These are phyloP conservation scores for Dufourea novaeangliae DNA, from an alignment of 1,140 invertebrate species.

Conservation along the genomic window DNA sequence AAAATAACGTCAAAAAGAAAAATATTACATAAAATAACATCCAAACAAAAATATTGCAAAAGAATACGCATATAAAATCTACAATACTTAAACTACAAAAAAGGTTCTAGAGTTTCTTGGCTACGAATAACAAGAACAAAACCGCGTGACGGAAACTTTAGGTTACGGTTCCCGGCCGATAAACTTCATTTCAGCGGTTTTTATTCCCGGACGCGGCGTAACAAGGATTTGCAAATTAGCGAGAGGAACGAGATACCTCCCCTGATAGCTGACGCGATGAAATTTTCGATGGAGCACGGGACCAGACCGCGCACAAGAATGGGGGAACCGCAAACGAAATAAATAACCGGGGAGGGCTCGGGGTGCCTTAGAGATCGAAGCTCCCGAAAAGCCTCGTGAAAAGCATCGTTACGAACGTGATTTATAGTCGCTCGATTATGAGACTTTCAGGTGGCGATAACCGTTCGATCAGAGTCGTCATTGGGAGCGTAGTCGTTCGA, in stretches of 20 bases:
- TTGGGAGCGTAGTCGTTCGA: not conserved
- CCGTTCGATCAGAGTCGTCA: constrained; percentile 8
- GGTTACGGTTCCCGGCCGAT: not conserved
- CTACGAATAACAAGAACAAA: too few relatives aligned
- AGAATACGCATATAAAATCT: too few relatives aligned
- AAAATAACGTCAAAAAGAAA: too few relatives aligned
- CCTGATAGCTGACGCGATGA: constrained; percentile 22
- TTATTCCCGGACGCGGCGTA: not conserved
- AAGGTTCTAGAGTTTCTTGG: too few relatives aligned
- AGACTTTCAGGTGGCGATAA: constrained; percentile 38
- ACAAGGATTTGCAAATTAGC: constrained; percentile 23
- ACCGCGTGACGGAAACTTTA: too few relatives aligned
- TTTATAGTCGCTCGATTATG: constrained; percentile 23
- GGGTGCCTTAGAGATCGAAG: not conserved
- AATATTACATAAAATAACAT: too few relatives aligned
- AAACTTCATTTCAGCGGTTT: constrained; percentile 14
- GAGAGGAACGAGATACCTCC: constrained; percentile 6
- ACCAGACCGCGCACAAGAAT: not conserved
- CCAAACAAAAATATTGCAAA: too few relatives aligned
- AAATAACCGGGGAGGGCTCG: not conserved
- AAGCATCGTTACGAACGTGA: not conserved
- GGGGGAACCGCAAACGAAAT: constrained; percentile 23
- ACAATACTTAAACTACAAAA: too few relatives aligned
- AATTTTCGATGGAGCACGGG: constrained; percentile 12
- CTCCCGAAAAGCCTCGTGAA: constrained; percentile 13